phyloP scores from a whole-genome alignment of 2,888 invertebrate species.

The Gnatocerus cornutus region DNA sequence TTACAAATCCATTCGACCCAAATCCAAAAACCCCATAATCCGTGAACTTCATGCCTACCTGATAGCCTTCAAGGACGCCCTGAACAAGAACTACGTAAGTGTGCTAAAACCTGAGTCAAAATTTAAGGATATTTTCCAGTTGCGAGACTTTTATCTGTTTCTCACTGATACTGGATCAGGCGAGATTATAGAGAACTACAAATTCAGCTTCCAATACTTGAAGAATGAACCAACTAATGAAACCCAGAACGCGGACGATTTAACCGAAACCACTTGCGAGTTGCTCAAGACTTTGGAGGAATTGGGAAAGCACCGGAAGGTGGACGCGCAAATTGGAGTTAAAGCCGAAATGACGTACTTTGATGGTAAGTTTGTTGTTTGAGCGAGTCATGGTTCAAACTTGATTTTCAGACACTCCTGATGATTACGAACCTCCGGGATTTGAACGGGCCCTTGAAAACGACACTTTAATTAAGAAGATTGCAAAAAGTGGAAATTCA shows the following conservation, averaged over 20 bases:
- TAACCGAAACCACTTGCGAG: conserved; percentile 21
- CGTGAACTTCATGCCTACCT: conserved; percentile 27
- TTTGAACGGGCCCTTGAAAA: conserved; percentile 8
- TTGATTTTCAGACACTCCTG: conserved; percentile 36
- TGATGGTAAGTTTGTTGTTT: not conserved
- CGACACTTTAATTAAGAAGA: conserved; percentile 16
- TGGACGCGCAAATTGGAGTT: not conserved
- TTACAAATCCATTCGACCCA: conserved; percentile 19
- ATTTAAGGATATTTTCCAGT: conserved; percentile 37
- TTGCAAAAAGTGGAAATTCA: conserved; percentile 19
- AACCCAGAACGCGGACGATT: conserved; percentile 5
- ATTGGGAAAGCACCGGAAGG: conserved; percentile 22
- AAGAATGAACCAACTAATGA: not conserved
- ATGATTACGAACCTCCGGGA: conserved; percentile 41
- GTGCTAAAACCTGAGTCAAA: not conserved
- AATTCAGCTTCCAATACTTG: conserved; percentile 35
- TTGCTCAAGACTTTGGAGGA: conserved; percentile 36
- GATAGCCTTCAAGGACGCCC: conserved; percentile 40
- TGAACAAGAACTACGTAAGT: conserved; percentile 41
- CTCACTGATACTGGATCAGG: conserved; percentile 8
- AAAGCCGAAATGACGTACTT: conserved; percentile 35
- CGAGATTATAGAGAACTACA: conserved; percentile 37
- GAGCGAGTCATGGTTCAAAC: not conserved
- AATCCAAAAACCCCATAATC: conserved; percentile 29
- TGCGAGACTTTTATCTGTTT: conserved; percentile 30